Evolutionary conservation across 2,888 invertebrate genomes (phyloP), one percentile per base, ranked within the genome.

Genomic region (Hetaerina titia): DNA sequence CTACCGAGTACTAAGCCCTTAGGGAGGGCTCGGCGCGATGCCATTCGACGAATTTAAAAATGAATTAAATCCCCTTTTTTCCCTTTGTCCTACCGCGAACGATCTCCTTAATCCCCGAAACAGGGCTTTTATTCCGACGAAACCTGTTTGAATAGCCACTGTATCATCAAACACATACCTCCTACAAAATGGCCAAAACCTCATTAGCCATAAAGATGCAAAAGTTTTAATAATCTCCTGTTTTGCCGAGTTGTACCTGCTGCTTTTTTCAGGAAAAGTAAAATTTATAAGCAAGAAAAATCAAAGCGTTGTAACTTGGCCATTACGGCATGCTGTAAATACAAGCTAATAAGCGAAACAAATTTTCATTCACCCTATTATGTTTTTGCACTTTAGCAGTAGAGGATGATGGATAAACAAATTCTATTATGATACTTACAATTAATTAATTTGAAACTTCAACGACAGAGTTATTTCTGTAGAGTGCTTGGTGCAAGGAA

Each of bases 41-140:
- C 81, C 25, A 81, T 81, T 31, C 25, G 81, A 81, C 81, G 31
- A 81, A 25, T 81, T 81, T 81, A 31, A 81, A 81, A 81, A 81
- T 81, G 81, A 81, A 81, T 81, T 31, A 81, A 81, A 81, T 81
- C 81, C 69, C 69, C 13, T 31, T 74, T 81, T 81, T 81, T 81
- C 25, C 25, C 31, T 81, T 81, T 81, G 81, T 31, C 31, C 81
- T 31, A 25, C 13, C 9, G 13, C 11, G 81, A 81, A 81, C 31
- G 81, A 81, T 81, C 81, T 81, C 81, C 31, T 31, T 81, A 81
- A 81, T 81, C 81, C 81, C 31, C 31, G 31, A 81, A 81, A 81
- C 81, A 81, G 81, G 15, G 81, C 11, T 31, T 45, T 31, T 31
- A 81, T n/a, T 7, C 69, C 17, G 69, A 69, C 8, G 25, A 13